These are phyloP conservation scores for Diarsia dahlii DNA, from an alignment of 2,888 invertebrate genomes.

Conservation along the genomic window DNA sequence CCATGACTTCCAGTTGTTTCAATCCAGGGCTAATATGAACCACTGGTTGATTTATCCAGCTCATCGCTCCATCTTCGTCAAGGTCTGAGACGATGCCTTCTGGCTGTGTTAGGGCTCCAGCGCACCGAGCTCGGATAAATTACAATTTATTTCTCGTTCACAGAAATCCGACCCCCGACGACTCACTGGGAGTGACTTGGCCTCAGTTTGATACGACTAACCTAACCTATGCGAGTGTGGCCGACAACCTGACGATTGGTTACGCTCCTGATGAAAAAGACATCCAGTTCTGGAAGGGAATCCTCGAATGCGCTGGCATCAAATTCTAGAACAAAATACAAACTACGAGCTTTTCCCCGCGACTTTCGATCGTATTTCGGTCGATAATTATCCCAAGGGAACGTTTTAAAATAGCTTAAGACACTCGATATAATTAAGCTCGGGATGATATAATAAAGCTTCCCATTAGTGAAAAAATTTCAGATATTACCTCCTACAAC, in stretches of 20 bases:
- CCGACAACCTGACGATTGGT: constrained; percentile 21
- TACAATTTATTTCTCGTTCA: neutral
- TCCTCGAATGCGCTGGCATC: neutral
- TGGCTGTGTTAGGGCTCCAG: neutral
- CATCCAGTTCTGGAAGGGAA: constrained; percentile 17
- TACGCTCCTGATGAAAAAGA: constrained; percentile 28
- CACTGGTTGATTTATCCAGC: neutral
- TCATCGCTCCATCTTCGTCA: neutral
- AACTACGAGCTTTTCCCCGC: neutral
- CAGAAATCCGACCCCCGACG: constrained; percentile 46
- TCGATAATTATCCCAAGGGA: too few species aligned
- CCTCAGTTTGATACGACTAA: constrained; percentile 31
- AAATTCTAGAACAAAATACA: constrained; percentile 24
- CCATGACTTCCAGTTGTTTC: neutral
- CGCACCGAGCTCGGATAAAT: neutral
- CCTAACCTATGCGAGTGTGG: constrained; percentile 32
- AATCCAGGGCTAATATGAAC: neutral
- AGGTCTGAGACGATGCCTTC: neutral
- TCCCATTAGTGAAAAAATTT: too few species aligned
- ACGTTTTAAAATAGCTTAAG: too few species aligned
- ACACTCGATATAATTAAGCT: too few species aligned
- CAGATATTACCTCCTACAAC: too few species aligned
- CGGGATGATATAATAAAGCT: too few species aligned
- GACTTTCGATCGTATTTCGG: too few species aligned
- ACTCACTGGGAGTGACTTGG: constrained; percentile 37